Base-by-base conservation (phyloP, 2,888 invertebrate genomes). In the Cylindroiulus punctatus region DNA sequence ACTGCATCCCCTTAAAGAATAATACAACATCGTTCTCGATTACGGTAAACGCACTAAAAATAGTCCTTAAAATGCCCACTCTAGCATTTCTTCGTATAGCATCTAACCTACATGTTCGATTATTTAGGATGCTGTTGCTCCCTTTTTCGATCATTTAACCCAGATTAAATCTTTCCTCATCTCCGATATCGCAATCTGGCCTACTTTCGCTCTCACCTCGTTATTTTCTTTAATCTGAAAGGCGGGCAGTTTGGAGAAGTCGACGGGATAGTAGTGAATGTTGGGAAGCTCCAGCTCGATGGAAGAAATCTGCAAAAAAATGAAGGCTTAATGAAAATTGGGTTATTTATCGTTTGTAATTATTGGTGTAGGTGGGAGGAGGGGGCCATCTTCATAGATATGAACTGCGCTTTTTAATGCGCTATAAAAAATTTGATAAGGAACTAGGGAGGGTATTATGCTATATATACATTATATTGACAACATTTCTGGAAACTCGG, bases 261-360 rank as follows among this genome's bases (percentile, higher is more conserved):
- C 95, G 81, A 95, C 93, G 88, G 93, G 93, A 89, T 94, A 93
- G 90, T 96, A 96, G 90, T 96, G 96, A 89, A 95, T 95, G 91
- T 96, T 96, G 0, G 96, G 96, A 94, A 96, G 94, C 87, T 93
- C 93, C 94, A 95, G 95, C 88, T 94, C 93, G 85, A 95, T 94
- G 90, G 93, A 93, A 10, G 57, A 65, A 65, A 65, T 22, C 57
- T 65, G 22, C 5, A n/a, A n/a, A n/a, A n/a, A n/a, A 5, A 22
- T 22, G 22, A 22, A 65, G 8, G 22, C 7, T n/a, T 10, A 65
- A 65, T 36, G 57, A 65, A 65, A 65, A 65, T 65, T 65, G 57
- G 57, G 57, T 65, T 65, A 65, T 65, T 65, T 65, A 65, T 65
- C 57, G 57, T 65, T 22, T 0, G 22, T 65, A 65, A 65, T 65